Base-by-base conservation (phyloP, 2,113 vertebrate genomes). In the Xyliphius kryptos region DNA sequence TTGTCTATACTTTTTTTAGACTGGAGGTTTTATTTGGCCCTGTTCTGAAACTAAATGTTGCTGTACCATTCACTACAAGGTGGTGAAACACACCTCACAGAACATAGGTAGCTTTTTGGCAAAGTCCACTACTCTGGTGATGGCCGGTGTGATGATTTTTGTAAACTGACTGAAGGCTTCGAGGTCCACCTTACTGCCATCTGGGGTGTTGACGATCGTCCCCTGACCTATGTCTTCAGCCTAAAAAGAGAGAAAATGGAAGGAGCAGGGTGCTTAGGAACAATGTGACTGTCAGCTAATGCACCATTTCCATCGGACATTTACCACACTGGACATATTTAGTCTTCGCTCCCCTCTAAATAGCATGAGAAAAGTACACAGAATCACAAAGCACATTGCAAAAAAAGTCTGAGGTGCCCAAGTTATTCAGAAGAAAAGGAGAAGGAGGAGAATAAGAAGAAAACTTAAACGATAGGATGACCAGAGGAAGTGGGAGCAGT, bases 51-150 rank as follows among this genome's bases (percentile, higher is more conserved):
- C n/a, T n/a, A n/a, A n/a, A n/a, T n/a, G n/a, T n/a, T n/a, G n/a
- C n/a, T n/a, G n/a, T n/a, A n/a, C n/a, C n/a, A n/a, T n/a, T n/a
- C n/a, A n/a, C n/a, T n/a, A n/a, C n/a, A n/a, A n/a, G n/a, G 3
- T 46, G 11, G 10, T 16, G 36, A 48, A 8, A 66, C 75, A 89
- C 82, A 99, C 96, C 93, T 99, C 95, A 88, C 94, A 97, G 83
- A 99, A 99, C 95, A 98, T 98, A 81, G 96, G 96, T 87, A 99
- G 90, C 86, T 99, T 99, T 97, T 99, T 99, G 94, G 96, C 96
- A 91, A 99, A 99, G 91, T 99, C 96, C 88, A 99, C 96, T 84
- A 99, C 96, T 86, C 96, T 88, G 73, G 95, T 99, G 87, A 99
- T 99, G 86, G 96, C 95, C 85, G 96, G 95, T 89, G 94, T 97